Evolutionary conservation across 2,888 invertebrate species (phyloP).

Genomic region (Drosophila buzzatii): DNA sequence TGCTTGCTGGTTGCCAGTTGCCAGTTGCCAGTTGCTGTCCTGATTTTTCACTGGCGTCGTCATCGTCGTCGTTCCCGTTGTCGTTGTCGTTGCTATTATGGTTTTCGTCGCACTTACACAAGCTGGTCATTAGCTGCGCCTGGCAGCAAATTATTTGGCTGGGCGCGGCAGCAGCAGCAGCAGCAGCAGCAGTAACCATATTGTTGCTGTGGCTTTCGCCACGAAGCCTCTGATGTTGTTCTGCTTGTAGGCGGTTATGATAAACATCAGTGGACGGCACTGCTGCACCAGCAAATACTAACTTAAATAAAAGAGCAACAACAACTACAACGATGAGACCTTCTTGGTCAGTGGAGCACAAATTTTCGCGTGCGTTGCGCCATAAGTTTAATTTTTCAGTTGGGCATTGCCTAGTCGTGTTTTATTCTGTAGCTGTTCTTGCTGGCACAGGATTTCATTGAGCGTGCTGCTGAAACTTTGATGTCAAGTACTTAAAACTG

Average conservation of each 20-base stretch:
- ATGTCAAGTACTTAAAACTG: constrained; percentile 71
- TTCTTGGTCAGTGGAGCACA: constrained; percentile 48
- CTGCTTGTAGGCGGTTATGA: constrained; percentile 71
- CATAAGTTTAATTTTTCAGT: constrained; percentile 62
- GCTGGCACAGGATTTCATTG: constrained; percentile 43
- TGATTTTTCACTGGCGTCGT: constrained; percentile 66
- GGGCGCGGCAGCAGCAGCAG: constrained; percentile 56
- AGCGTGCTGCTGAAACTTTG: constrained; percentile 60
- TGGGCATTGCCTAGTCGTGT: constrained; percentile 33
- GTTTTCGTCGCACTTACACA: constrained; percentile 74
- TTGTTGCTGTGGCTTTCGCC: constrained; percentile 56
- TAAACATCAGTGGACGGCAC: constrained; percentile 64
- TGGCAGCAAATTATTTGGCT: constrained; percentile 72
- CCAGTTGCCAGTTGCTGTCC: constrained; percentile 54
- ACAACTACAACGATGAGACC: constrained; percentile 5
- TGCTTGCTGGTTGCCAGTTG: constrained; percentile 25
- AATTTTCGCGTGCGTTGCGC: constrained; percentile 65
- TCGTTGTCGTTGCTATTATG: constrained; percentile 26
- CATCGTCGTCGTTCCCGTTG: constrained; percentile 19
- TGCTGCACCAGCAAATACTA: constrained; percentile 37
- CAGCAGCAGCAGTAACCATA: constrained; percentile 58
- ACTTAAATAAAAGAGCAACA: constrained; percentile 7
- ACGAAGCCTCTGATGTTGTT: constrained; percentile 24
- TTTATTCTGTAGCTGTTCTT: constrained; percentile 15
- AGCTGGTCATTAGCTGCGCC: constrained; percentile 76